Conservation (phyloP, 2,113 vertebrate genomes). For the Ceyx melanurus region DNA sequence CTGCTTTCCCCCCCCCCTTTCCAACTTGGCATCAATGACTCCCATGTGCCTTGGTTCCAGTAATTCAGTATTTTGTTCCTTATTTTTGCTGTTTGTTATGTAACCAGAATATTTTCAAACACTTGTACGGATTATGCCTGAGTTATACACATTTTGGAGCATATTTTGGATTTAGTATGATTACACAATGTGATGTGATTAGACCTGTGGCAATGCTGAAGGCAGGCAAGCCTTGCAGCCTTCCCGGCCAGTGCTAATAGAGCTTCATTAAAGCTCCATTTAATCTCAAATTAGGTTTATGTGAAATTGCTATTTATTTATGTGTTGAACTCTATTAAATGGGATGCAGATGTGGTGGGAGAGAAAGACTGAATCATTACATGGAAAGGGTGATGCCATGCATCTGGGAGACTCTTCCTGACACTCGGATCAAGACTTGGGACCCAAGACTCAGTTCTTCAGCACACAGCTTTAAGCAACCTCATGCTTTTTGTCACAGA, state of each 20-base stretch:
- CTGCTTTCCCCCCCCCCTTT: neutral
- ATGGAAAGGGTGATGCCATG: conserved; percentile 8
- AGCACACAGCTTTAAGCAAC: neutral
- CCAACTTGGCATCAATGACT: conserved; percentile 40
- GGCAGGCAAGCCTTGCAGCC: neutral
- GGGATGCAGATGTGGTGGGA: conserved; percentile 31
- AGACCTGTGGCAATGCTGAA: conserved; percentile 22
- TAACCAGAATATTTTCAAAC: conserved; percentile 66
- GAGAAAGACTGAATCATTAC: neutral
- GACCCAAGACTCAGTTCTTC: neutral
- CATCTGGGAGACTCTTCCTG: neutral
- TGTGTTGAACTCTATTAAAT: conserved; percentile 22
- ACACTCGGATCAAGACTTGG: neutral
- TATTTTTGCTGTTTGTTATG: conserved; percentile 50
- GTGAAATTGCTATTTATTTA: conserved; percentile 16
- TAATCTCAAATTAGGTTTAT: neutral
- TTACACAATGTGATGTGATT: conserved; percentile 38
- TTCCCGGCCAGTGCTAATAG: neutral
- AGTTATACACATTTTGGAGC: conserved; percentile 19
- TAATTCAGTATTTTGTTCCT: conserved; percentile 53
- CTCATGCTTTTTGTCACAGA: neutral
- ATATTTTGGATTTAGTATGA: conserved; percentile 21
- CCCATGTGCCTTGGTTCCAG: conserved; percentile 39
- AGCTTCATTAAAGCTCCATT: conserved; percentile 50
- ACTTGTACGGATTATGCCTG: conserved; percentile 2